Conservation (phyloP, 1,140 invertebrate genomes). For the Tribolium madens region DNA sequence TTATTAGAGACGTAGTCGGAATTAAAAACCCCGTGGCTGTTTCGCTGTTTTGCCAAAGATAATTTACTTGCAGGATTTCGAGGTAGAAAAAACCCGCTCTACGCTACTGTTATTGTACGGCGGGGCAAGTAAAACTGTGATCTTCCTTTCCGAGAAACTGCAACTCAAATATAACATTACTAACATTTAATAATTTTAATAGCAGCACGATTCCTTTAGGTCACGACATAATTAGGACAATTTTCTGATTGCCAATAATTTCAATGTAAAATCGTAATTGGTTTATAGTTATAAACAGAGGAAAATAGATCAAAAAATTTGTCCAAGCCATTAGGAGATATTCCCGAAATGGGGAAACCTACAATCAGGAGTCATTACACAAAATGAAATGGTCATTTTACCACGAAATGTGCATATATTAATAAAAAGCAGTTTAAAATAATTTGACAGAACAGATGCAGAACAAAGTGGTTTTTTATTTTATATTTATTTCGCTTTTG, state of each 20-base stretch:
- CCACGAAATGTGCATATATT: no score
- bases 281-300: constrained; percentile 4
- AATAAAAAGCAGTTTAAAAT: no score
- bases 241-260: constrained; percentile 47
- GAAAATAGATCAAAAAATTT: not conserved
- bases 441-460: no score
- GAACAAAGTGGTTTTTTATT: no score
- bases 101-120: constrained; percentile 15
- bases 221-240: constrained; percentile 58
- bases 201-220: constrained; percentile 57
- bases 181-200: constrained; percentile 57
- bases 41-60: not conserved
- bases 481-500: no score
- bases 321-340: not conserved
- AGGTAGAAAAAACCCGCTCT: not conserved
- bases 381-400: not conserved
- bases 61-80: not conserved
- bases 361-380: not conserved
- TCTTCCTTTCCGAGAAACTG: constrained; percentile 49
- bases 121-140: constrained; percentile 23
- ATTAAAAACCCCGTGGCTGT: not conserved
- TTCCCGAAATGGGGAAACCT: not conserved
- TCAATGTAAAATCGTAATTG: constrained; percentile 19
- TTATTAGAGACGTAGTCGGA: not conserved
- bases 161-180: constrained; percentile 47